phyloP scores from a whole-genome alignment of 2,797 vertebrate species.

The Cynodonichthys magdalenae region DNA sequence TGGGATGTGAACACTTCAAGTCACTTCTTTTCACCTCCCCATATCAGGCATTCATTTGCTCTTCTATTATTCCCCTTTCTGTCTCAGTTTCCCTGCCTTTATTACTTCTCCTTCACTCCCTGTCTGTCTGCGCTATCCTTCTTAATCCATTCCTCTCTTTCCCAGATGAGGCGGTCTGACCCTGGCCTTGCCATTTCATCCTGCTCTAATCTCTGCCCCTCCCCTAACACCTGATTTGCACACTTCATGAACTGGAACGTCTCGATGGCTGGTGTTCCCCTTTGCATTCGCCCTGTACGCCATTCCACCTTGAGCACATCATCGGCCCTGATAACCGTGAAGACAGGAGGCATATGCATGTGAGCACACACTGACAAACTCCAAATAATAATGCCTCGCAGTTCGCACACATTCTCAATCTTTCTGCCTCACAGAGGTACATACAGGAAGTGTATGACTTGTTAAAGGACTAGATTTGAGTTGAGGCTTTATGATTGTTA shows the following conservation, averaged over 20 bases:
- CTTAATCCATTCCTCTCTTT: conserved; percentile 58
- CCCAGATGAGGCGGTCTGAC: conserved; percentile 69
- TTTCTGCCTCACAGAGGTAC: conserved; percentile 9
- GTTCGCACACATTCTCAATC: conserved; percentile 2
- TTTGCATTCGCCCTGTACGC: conserved; percentile 30
- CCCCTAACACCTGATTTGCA: conserved; percentile 68
- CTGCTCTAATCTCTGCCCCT: conserved; percentile 52
- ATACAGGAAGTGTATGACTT: conserved; percentile 9
- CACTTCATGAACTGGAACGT: conserved; percentile 76
- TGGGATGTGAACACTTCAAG: conserved; percentile 16
- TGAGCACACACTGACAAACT: not conserved
- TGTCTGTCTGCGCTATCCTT: conserved; percentile 37
- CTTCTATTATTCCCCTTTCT: conserved; percentile 49
- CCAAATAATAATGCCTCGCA: conserved; percentile 34
- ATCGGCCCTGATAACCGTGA: conserved; percentile 57
- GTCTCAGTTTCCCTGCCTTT: conserved; percentile 43
- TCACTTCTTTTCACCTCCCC: conserved; percentile 26
- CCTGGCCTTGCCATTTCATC: conserved; percentile 68
- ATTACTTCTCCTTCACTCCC: conserved; percentile 33
- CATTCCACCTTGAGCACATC: conserved; percentile 72
- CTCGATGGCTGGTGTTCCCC: conserved; percentile 68
- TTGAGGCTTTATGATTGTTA: conserved; percentile 44
- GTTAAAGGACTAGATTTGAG: conserved; percentile 25
- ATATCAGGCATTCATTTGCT: conserved; percentile 28
- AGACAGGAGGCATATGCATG: conserved; percentile 47